Evolutionary conservation across 2,888 invertebrate species (phyloP), one percentile per base, ranked within the genome.

Genomic region (Daptonema setosum): DNA sequence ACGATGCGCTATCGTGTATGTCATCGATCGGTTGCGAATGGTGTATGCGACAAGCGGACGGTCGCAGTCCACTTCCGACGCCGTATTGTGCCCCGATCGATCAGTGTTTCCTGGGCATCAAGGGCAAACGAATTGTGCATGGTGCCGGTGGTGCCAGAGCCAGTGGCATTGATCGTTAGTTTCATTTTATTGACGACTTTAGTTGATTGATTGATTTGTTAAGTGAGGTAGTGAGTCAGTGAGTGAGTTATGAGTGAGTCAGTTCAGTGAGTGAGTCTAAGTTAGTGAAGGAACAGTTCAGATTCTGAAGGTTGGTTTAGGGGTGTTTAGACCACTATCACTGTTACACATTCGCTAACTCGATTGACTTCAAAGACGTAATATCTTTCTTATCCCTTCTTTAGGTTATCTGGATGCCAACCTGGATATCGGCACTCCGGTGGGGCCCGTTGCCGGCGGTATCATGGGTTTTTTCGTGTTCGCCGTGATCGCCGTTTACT

Each of bases 391-490:
- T n/a, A n/a, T n/a, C n/a, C n/a, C n/a, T n/a, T n/a, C n/a, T n/a
- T n/a, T n/a, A n/a, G n/a, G n/a, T n/a, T n/a, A n/a, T n/a, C n/a
- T n/a, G n/a, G n/a, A n/a, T n/a, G 54, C 28, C 14, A 2, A 20
- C 22, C 30, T 54, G 29, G 17, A 28, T 24, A 35, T 45, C 11
- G 45, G 58, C 57, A 70, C 85, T 0, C 83, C 86, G 0, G 81
- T 87, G 30, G 86, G 87, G 0, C 85, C 87, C 0, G 83, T 87
- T 48, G 82, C 84, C 14, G 87, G 86, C 5, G 85, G 84, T 54
- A 81, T 87, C 58, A 79, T 87, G 58, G 83, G 83, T 22, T 79
- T 85, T 55, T 82, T 83, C 66, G 75, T 87, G 63, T 78, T 87
- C 14, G 76, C 87, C 61, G 84, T 83, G 0, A 78, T 87, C 56